Evolutionary conservation across 2,888 invertebrate species (phyloP).

Genomic region (Drosophila leonis): DNA sequence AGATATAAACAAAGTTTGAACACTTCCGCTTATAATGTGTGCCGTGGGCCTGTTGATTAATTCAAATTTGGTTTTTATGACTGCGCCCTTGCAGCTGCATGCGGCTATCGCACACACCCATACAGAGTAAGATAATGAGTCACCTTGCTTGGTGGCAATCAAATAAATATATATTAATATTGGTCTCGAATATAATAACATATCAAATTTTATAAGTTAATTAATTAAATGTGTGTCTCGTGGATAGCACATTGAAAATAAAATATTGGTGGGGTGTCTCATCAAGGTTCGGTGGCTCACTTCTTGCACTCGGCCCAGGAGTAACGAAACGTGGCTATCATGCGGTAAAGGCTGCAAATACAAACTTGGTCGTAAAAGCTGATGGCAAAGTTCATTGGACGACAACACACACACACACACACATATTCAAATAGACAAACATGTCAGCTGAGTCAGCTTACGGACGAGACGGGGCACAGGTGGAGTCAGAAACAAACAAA

Average conservation of each 20-base stretch:
- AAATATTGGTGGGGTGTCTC: constrained; percentile 32
- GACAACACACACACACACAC: constrained; percentile 16
- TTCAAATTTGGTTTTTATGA: constrained; percentile 21
- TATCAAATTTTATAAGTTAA: constrained; percentile 34
- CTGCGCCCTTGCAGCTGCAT: constrained; percentile 9
- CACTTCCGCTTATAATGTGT: not conserved
- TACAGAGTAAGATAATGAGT: constrained; percentile 21
- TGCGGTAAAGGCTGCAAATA: constrained; percentile 80
- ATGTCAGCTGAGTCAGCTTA: constrained; percentile 31
- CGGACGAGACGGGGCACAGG: constrained; percentile 18
- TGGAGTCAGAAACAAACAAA: constrained; percentile 14
- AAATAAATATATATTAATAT: constrained; percentile 46
- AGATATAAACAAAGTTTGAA: not conserved
- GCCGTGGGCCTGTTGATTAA: constrained; percentile 3
- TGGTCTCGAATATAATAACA: constrained; percentile 36
- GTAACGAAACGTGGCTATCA: constrained; percentile 78
- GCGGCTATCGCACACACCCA: constrained; percentile 7
- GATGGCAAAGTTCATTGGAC: constrained; percentile 42
- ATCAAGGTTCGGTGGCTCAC: constrained; percentile 43
- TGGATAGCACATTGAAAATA: constrained; percentile 26
- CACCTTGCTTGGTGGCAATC: constrained; percentile 21
- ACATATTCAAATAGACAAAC: constrained; percentile 20
- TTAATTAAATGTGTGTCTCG: constrained; percentile 39
- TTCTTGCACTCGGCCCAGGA: constrained; percentile 75
- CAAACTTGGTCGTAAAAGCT: constrained; percentile 60